Percentiles rank a stretch among this genome's conserved stretches.
phyloP scores from a whole-genome alignment of 2,113 vertebrate species.

The Haemorhous mexicanus region DNA sequence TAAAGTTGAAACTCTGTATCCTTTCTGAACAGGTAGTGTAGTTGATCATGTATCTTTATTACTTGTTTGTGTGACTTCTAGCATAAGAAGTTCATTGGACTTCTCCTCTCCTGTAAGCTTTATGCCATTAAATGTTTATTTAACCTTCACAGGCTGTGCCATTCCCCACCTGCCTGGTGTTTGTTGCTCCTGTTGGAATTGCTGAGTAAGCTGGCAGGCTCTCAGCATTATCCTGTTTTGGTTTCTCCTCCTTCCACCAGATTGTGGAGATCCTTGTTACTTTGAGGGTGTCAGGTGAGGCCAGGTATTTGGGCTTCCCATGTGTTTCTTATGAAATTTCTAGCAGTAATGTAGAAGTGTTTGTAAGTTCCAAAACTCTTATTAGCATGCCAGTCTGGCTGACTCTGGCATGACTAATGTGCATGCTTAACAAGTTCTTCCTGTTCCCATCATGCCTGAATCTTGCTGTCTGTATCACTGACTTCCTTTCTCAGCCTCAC shows the following conservation, averaged over 20 bases:
- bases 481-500: not conserved
- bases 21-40: not conserved
- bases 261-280: not conserved
- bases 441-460: not conserved
- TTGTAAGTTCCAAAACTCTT: not conserved
- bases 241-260: not conserved
- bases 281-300: not conserved
- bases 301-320: not conserved
- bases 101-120: not conserved
- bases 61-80: not conserved
- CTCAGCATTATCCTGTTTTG: not conserved
- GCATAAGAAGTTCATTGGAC: not conserved
- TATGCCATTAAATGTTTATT: not conserved
- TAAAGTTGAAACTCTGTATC: not conserved
- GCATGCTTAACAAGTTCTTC: constrained; percentile 3
- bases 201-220: not conserved
- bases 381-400: not conserved
- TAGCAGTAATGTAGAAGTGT: not conserved
- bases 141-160: not conserved
- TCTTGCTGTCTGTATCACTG: not conserved
- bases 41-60: not conserved
- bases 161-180: not conserved
- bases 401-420: not conserved
- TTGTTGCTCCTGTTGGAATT: not conserved
- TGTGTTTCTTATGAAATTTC: not conserved